Conservation (phyloP, 2,888 invertebrate genomes). For the Noctuana brunneofusca region DNA sequence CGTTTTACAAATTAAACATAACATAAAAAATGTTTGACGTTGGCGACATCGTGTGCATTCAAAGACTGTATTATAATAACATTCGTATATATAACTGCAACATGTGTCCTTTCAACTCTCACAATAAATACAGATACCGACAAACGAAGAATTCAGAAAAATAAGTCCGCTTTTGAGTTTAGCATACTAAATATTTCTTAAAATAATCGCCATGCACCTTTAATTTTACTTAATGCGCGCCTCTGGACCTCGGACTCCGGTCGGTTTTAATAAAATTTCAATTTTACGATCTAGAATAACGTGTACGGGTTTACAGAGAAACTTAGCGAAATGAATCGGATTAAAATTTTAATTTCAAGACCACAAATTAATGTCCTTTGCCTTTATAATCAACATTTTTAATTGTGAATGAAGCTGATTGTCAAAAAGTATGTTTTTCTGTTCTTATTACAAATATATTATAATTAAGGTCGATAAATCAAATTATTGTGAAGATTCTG, state of each 20-base stretch:
- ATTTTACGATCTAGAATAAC: conserved; percentile 40
- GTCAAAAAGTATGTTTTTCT: not conserved
- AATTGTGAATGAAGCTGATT: not conserved
- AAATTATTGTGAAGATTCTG: not conserved
- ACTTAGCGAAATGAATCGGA: conserved; percentile 12
- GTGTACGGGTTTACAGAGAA: conserved; percentile 39
- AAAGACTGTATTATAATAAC: conserved; percentile 9
- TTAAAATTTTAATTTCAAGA: conserved; percentile 1
- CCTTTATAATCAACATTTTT: conserved; percentile 9
- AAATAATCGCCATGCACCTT: conserved; percentile 31
- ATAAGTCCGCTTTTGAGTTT: conserved; percentile 12
- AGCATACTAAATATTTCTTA: conserved; percentile 32
- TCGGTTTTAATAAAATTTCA: conserved; percentile 40
- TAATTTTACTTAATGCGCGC: conserved; percentile 37
- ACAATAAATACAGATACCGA: conserved; percentile 22
- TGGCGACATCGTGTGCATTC: conserved; percentile 3
- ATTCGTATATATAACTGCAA: not conserved
- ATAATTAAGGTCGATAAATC: not conserved
- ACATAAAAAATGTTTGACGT: not conserved
- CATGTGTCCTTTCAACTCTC: conserved; percentile 4
- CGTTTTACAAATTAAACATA: not conserved
- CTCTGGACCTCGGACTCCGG: conserved; percentile 18
- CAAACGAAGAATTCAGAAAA: conserved; percentile 19
- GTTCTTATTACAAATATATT: not conserved
- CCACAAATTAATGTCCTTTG: conserved; percentile 6